Conservation (phyloP, 2,797 vertebrate genomes). For the Pantherophis vulpinus region DNA sequence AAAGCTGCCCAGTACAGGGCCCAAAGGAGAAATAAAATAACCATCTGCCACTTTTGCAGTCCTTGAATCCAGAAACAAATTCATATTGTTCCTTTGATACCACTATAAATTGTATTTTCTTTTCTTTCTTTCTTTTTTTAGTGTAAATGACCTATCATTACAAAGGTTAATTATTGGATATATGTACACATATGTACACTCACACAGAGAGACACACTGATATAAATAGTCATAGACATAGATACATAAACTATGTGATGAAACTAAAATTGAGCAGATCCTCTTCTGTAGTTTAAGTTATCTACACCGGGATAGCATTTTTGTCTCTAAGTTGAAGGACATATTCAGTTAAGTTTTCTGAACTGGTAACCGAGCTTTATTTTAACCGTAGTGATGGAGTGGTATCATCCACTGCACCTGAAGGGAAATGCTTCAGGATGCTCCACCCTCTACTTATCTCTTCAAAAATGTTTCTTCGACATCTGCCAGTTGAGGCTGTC, state of each 20-base stretch:
- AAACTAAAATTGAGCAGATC: background rate
- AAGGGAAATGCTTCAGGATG: background rate
- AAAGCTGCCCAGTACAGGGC: background rate
- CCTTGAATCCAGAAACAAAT: slow-evolving; percentile 9
- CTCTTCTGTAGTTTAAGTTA: background rate
- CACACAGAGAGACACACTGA: background rate
- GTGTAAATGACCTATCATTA: background rate
- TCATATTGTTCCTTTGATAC: slow-evolving; percentile 1
- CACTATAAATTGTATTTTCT: background rate
- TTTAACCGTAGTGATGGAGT: background rate
- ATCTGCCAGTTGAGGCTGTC: too few species aligned
- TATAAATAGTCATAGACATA: background rate
- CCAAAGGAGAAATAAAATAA: slow-evolving; percentile 22
- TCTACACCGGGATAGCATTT: background rate
- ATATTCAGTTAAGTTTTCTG: background rate
- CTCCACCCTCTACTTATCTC: background rate
- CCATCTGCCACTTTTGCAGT: slow-evolving; percentile 2
- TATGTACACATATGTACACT: background rate
- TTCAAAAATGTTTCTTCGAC: too few species aligned
- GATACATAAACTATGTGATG: background rate
- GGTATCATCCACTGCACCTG: background rate
- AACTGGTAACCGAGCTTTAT: background rate
- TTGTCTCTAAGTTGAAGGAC: background rate
- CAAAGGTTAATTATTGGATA: background rate
- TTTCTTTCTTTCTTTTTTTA: background rate